phyloP scores from a whole-genome alignment of 1,140 invertebrate genomes.

The Maconellicoccus hirsutus region DNA sequence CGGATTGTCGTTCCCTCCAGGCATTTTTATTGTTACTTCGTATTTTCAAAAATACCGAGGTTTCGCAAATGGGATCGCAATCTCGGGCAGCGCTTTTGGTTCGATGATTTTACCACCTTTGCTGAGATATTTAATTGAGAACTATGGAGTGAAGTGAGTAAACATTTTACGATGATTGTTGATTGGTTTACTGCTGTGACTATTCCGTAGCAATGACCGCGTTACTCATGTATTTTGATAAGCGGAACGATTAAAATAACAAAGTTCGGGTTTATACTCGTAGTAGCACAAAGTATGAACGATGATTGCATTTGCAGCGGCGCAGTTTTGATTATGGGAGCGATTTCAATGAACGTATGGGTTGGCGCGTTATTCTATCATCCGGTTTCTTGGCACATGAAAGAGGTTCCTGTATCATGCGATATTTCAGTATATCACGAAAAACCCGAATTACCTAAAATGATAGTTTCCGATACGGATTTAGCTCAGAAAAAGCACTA shows the following conservation, averaged over 20 bases:
- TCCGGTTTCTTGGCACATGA: conserved; percentile 67
- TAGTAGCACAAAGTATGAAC: background rate
- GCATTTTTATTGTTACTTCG: conserved; percentile 79
- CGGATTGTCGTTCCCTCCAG: conserved; percentile 69
- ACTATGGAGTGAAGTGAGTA: conserved; percentile 58
- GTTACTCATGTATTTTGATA: no score
- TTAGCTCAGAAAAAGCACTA: background rate
- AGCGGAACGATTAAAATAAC: no score
- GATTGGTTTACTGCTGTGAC: no score
- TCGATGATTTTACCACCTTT: conserved; percentile 64
- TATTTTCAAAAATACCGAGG: conserved; percentile 72
- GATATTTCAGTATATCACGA: background rate
- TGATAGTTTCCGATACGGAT: background rate
- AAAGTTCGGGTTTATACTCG: no score
- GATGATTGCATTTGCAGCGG: conserved; percentile 41
- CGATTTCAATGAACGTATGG: conserved; percentile 67
- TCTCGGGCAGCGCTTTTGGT: conserved; percentile 76
- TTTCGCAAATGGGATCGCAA: conserved; percentile 76
- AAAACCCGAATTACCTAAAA: background rate
- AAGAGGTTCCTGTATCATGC: conserved; percentile 39
- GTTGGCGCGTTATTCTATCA: conserved; percentile 71
- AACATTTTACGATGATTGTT: background rate
- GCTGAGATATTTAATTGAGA: conserved; percentile 51
- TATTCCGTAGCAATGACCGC: no score
- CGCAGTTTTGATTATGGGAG: conserved; percentile 68